Percentiles rank a stretch among this genome's conserved stretches.
Evolutionary conservation across 2,888 invertebrate species (phyloP).

Genomic region (Cephus pulcher): DNA sequence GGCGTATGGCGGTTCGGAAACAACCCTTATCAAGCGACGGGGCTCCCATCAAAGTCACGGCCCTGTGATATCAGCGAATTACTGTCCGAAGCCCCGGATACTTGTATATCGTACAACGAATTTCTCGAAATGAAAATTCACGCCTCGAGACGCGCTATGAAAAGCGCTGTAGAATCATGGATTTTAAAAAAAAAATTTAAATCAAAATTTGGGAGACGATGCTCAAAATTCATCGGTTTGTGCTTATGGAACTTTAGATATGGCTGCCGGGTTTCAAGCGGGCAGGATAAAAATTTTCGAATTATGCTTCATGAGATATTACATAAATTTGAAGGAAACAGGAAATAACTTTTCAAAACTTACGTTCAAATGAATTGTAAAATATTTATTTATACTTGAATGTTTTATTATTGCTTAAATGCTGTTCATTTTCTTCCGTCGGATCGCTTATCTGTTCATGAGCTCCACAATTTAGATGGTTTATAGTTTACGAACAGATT

Average conservation of each 20-base stretch:
- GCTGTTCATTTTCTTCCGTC: neutral
- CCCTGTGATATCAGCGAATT: conserved; percentile 37
- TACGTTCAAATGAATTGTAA: neutral
- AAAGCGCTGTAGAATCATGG: neutral
- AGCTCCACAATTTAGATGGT: neutral
- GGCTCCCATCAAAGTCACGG: conserved; percentile 33
- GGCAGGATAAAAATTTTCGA: neutral
- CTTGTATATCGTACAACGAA: neutral
- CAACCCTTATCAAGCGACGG: conserved; percentile 30
- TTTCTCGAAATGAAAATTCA: neutral
- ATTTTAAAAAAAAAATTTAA: neutral
- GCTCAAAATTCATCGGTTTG: neutral
- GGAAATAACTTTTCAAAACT: neutral
- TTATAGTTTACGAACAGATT: neutral
- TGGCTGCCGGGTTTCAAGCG: neutral
- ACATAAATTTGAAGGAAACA: neutral
- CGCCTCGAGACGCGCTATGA: neutral
- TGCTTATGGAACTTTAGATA: neutral
- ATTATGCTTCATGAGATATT: neutral
- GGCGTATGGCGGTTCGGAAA: conserved; percentile 19
- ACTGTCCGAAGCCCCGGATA: conserved; percentile 9
- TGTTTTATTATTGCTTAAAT: neutral
- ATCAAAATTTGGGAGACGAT: neutral
- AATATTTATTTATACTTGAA: neutral
- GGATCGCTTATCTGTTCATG: neutral